phyloP scores from a whole-genome alignment of 2,888 invertebrate species.

The Apotomis betuletana region DNA sequence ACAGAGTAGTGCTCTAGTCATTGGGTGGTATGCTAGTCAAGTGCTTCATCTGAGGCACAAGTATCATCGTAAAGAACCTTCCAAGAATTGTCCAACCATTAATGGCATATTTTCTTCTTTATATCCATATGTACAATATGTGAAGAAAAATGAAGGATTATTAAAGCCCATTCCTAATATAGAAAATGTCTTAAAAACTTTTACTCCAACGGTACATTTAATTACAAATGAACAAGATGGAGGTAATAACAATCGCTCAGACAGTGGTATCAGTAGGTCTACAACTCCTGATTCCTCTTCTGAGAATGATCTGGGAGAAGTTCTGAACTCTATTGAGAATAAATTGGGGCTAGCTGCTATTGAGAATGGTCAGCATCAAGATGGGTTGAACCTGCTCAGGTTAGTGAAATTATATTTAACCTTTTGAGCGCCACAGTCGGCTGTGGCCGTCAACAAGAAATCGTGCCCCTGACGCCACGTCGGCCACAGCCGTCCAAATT shows the following conservation, averaged over 20 bases:
- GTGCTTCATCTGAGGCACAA: conserved; percentile 74
- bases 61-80: conserved; percentile 51
- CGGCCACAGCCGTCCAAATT: too few species aligned
- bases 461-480: too few species aligned
- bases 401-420: conserved; percentile 47
- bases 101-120: conserved; percentile 58
- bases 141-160: conserved; percentile 55
- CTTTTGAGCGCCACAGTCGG: too few species aligned
- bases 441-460: too few species aligned
- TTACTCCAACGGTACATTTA: conserved; percentile 67
- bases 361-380: conserved; percentile 80
- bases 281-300: conserved; percentile 58
- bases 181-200: conserved; percentile 57
- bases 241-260: conserved; percentile 46
- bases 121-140: conserved; percentile 57
- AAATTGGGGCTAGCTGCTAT: conserved; percentile 84
- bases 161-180: conserved; percentile 57
- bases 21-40: conserved; percentile 86
- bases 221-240: conserved; percentile 69
- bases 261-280: conserved; percentile 47
- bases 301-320: conserved; percentile 75
- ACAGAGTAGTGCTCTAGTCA: conserved; percentile 84
- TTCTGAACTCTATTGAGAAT: conserved; percentile 85
- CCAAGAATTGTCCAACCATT: conserved; percentile 51
- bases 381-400: conserved; percentile 83